phyloP scores from a whole-genome alignment of 1,140 invertebrate species.

The Camponotus floridanus region DNA sequence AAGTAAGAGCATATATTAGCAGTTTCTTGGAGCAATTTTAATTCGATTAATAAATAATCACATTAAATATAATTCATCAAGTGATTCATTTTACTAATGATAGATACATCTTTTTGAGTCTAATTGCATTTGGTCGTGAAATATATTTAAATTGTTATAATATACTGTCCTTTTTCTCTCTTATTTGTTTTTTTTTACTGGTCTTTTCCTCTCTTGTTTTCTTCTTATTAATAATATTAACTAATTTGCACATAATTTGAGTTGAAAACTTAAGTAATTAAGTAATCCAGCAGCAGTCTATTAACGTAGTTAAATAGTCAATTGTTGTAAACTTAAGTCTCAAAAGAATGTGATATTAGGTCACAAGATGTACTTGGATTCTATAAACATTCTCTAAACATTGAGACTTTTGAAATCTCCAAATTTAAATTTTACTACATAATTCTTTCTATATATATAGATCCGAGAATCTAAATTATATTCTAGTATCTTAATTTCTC shows the following conservation, averaged over 20 bases:
- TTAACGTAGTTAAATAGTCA: constrained; percentile 27
- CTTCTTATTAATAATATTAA: constrained; percentile 34
- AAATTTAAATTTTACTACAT: constrained; percentile 24
- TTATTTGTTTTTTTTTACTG: constrained; percentile 6
- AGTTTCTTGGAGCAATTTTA: constrained; percentile 1
- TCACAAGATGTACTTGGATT: neutral
- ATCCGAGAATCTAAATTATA: constrained; percentile 22
- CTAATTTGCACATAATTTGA: constrained; percentile 13
- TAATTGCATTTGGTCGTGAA: constrained; percentile 32
- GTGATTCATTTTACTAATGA: constrained; percentile 31
- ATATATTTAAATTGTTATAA: constrained; percentile 8
- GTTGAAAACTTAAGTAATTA: constrained; percentile 6
- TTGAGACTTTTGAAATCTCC: constrained; percentile 3
- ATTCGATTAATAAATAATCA: constrained; percentile 28
- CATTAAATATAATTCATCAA: neutral
- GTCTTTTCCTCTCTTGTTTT: neutral
- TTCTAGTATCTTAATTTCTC: constrained; percentile 11
- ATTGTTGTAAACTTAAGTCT: neutral
- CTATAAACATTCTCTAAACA: neutral
- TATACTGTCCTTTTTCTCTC: neutral
- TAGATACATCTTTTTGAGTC: neutral
- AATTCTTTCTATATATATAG: neutral
- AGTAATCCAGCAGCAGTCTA: constrained; percentile 6
- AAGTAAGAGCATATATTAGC: constrained; percentile 25
- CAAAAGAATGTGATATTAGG: neutral